Evolutionary conservation across 1,140 invertebrate species (phyloP).

Genomic region (Apocrypta bakeri): DNA sequence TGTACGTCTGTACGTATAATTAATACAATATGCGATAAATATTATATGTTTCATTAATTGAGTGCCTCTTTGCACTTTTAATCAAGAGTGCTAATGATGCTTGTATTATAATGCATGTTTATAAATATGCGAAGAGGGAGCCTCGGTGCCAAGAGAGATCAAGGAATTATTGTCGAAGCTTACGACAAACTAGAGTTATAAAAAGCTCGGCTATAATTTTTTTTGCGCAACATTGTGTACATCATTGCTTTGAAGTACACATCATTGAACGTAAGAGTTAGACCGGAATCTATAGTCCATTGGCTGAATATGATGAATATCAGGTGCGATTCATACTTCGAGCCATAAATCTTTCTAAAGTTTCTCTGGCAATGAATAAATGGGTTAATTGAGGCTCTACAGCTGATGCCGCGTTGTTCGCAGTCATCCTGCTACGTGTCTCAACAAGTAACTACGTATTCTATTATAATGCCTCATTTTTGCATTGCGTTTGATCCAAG

Average conservation of each 20-base stretch:
- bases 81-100: slow-evolving; percentile 11
- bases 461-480: slow-evolving; percentile 7
- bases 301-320: too few relatives aligned
- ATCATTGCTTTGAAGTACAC: too few relatives aligned
- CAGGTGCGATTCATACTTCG: slow-evolving; percentile 7
- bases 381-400: slow-evolving; percentile 37
- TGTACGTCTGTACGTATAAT: not conserved
- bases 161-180: slow-evolving; percentile 16
- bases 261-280: not conserved
- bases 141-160: slow-evolving; percentile 13
- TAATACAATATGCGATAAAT: not conserved
- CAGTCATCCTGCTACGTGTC: slow-evolving; percentile 3
- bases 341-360: slow-evolving; percentile 14
- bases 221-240: not conserved
- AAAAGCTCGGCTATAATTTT: not conserved
- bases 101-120: slow-evolving; percentile 26
- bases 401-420: slow-evolving; percentile 7
- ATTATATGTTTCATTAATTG: not conserved
- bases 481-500: not conserved
- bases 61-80: not conserved
- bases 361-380: slow-evolving; percentile 6
- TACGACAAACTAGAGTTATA: slow-evolving; percentile 3
- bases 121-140: slow-evolving; percentile 26
- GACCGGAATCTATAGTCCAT: not conserved
- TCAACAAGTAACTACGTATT: slow-evolving; percentile 40